A percentile compares a stretch with the other conserved stretches of the same genome.
phyloP scores from a whole-genome alignment of 2,797 vertebrate genomes.

The Manis pentadactyla region DNA sequence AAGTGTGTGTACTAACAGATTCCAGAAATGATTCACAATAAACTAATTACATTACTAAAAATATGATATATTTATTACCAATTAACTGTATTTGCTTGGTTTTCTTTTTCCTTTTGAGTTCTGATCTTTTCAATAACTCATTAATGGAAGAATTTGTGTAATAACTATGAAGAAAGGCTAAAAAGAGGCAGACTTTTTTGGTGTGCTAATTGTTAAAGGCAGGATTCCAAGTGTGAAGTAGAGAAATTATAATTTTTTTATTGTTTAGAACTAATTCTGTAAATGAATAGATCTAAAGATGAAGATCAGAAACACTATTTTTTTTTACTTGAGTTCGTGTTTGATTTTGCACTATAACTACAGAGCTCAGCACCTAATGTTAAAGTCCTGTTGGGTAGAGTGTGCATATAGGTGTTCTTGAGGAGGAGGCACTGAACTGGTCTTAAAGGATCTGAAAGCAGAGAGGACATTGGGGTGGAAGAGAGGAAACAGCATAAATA shows the following conservation, averaged over 20 bases:
- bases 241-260: slow-evolving; percentile 1
- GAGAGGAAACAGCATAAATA: slow-evolving; percentile 67
- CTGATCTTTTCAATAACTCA: slow-evolving; percentile 20
- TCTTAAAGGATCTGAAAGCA: slow-evolving; percentile 46
- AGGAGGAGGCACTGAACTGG: slow-evolving; percentile 71
- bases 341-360: background rate
- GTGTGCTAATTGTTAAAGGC: slow-evolving; percentile 26
- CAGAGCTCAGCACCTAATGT: background rate
- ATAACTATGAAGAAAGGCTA: slow-evolving; percentile 47
- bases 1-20: slow-evolving; percentile 30
- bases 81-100: background rate
- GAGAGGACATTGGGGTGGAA: slow-evolving; percentile 69
- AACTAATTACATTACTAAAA: slow-evolving; percentile 50
- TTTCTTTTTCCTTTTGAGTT: background rate
- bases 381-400: background rate
- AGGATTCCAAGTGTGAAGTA: slow-evolving; percentile 49
- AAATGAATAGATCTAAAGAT: slow-evolving; percentile 1
- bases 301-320: slow-evolving; percentile 34
- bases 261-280: slow-evolving; percentile 44
- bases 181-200: background rate
- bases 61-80: slow-evolving; percentile 43
- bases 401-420: slow-evolving; percentile 22
- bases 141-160: slow-evolving; percentile 30
- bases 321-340: slow-evolving; percentile 45
- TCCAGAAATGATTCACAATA: slow-evolving; percentile 47